phyloP scores from a whole-genome alignment of 2,888 invertebrate genomes.

The Amiota mariae region DNA sequence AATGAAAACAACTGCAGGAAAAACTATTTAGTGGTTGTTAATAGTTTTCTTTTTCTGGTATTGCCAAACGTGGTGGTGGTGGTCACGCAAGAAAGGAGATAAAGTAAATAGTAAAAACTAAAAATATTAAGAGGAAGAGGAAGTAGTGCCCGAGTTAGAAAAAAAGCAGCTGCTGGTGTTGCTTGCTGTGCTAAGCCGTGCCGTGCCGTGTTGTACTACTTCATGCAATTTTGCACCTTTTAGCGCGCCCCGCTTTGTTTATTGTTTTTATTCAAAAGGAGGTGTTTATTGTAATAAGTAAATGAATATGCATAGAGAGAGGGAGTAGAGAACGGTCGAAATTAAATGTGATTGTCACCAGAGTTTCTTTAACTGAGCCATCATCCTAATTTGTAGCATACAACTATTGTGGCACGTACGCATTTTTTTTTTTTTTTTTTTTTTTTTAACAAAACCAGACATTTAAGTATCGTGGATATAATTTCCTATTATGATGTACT shows the following conservation, averaged over 20 bases:
- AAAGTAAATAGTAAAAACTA: slow-evolving; percentile 39
- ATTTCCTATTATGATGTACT: too few relatives aligned
- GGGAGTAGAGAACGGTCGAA: not conserved
- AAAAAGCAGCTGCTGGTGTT: slow-evolving; percentile 66
- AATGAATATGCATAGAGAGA: too few relatives aligned
- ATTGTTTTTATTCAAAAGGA: slow-evolving; percentile 16
- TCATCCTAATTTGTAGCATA: too few relatives aligned
- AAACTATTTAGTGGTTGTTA: slow-evolving; percentile 57
- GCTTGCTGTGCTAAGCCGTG: slow-evolving; percentile 39
- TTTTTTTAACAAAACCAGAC: too few relatives aligned
- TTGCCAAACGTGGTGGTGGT: slow-evolving; percentile 50
- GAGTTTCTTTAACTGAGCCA: too few relatives aligned
- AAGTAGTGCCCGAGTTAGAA: slow-evolving; percentile 33
- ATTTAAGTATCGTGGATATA: too few relatives aligned
- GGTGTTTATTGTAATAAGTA: slow-evolving; percentile 24
- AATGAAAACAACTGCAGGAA: too few relatives aligned
- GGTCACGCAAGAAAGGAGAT: slow-evolving; percentile 61
- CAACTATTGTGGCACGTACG: too few relatives aligned
- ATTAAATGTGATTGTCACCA: slow-evolving; percentile 27
- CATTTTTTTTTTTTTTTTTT: too few relatives aligned
- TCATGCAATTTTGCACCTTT: slow-evolving; percentile 25
- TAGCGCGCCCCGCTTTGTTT: slow-evolving; percentile 39
- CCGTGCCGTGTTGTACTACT: not conserved
- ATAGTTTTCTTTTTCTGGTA: slow-evolving; percentile 26
- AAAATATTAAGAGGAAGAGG: slow-evolving; percentile 42